Evolutionary conservation across 2,888 invertebrate species (phyloP).

Genomic region (Drosophila quinaria): DNA sequence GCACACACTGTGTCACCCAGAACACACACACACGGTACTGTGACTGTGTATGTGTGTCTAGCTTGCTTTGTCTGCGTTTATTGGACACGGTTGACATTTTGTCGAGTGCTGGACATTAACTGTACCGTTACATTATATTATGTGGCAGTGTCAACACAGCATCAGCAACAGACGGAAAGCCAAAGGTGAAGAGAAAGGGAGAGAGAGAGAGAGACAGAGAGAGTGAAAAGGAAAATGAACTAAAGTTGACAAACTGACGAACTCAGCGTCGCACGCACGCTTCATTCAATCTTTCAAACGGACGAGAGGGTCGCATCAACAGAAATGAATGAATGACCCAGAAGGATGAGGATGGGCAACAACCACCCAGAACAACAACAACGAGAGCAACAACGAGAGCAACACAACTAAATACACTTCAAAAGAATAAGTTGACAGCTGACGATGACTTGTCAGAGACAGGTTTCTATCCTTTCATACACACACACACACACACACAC

Average conservation of each 20-base stretch:
- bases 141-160: slow-evolving; percentile 79
- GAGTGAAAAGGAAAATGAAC: slow-evolving; percentile 39
- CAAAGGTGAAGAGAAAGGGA: not conserved
- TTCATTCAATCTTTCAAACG: slow-evolving; percentile 73
- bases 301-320: slow-evolving; percentile 13
- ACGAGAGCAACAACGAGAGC: slow-evolving; percentile 38
- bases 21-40: slow-evolving; percentile 8
- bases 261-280: slow-evolving; percentile 55
- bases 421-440: slow-evolving; percentile 85
- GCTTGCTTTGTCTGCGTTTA: slow-evolving; percentile 59
- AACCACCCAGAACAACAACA: slow-evolving; percentile 4
- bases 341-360: slow-evolving; percentile 10
- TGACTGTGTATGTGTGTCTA: slow-evolving; percentile 16
- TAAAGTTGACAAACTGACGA: slow-evolving; percentile 67
- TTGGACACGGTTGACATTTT: slow-evolving; percentile 77
- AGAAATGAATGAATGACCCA: slow-evolving; percentile 59
- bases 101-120: slow-evolving; percentile 70
- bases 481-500: slow-evolving; percentile 70
- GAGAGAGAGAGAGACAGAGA: not conserved
- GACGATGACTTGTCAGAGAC: slow-evolving; percentile 84
- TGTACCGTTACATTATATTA: slow-evolving; percentile 75
- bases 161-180: slow-evolving; percentile 39
- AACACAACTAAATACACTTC: slow-evolving; percentile 83
- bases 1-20: slow-evolving; percentile 21
- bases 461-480: slow-evolving; percentile 83